Conservation (phyloP, 2,888 invertebrate species). For the Ormyrus nitidulus region DNA sequence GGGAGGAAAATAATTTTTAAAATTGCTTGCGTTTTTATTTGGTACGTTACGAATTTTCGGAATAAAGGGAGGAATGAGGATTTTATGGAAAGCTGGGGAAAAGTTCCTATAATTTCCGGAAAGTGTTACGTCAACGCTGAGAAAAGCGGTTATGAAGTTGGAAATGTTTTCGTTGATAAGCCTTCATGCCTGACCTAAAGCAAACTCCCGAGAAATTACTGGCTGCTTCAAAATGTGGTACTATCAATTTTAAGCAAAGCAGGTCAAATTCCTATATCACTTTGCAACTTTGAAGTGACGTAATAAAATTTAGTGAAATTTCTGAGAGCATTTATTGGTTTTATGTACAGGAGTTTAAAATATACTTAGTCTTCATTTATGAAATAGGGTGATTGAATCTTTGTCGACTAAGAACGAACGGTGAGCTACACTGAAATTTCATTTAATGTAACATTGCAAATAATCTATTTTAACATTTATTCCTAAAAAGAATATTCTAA, state of each 20-base stretch:
- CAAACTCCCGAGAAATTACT: slow-evolving; percentile 26
- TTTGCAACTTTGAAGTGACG: slow-evolving; percentile 14
- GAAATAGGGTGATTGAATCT: too few species aligned
- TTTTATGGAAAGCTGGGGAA: background rate
- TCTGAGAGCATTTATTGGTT: slow-evolving; percentile 14
- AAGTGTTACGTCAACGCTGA: background rate
- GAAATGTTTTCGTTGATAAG: slow-evolving; percentile 35
- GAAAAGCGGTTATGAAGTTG: slow-evolving; percentile 14
- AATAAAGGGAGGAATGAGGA: too few species aligned
- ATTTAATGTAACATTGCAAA: too few species aligned
- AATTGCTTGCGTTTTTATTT: too few species aligned
- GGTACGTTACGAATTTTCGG: too few species aligned
- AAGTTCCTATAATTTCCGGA: background rate
- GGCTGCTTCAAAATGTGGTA: background rate
- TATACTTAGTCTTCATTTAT: background rate
- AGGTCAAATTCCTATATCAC: slow-evolving; percentile 7
- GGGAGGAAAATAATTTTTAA: too few species aligned
- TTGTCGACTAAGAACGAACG: too few species aligned
- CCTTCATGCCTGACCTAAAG: background rate
- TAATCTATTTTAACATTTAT: too few species aligned
- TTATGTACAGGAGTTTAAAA: background rate
- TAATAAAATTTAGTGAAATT: background rate
- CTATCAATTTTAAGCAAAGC: slow-evolving; percentile 29
- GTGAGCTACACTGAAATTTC: too few species aligned
- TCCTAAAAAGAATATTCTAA: too few species aligned